Conservation (phyloP, 2,888 invertebrate species). For the Dyspetes luteomarginatus region DNA sequence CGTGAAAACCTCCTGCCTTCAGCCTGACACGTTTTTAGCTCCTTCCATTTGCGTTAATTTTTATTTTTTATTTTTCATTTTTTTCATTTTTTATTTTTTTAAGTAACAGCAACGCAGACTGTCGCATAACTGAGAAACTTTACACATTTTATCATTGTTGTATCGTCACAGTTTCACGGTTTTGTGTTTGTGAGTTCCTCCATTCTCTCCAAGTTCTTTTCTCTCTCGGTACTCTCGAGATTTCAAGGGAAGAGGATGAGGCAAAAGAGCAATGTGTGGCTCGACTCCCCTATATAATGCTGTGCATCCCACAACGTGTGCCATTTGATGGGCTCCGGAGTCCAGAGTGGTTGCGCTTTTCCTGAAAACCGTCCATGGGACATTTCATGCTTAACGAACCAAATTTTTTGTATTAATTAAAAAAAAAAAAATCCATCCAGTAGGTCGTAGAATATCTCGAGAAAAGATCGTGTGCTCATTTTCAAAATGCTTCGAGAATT, state of each 20-base stretch:
- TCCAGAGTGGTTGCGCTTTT: conserved; percentile 41
- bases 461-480: neutral
- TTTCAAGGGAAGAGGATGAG: conserved; percentile 43
- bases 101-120: conserved; percentile 22
- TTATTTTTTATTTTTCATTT: conserved; percentile 17
- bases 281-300: neutral
- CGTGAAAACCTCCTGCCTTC: neutral
- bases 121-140: conserved; percentile 46
- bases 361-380: neutral
- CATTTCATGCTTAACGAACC: conserved; percentile 15
- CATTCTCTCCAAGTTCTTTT: conserved; percentile 34
- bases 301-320: conserved; percentile 40
- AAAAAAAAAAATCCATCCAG: too few species aligned
- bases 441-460: neutral
- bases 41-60: neutral
- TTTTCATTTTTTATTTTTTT: conserved; percentile 11
- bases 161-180: conserved; percentile 27
- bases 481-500: neutral
- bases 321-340: conserved; percentile 55
- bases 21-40: neutral
- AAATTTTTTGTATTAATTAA: neutral
- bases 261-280: conserved; percentile 42
- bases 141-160: conserved; percentile 59
- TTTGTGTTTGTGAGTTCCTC: conserved; percentile 16
- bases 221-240: conserved; percentile 41